These are phyloP conservation scores for Bungarus multicinctus DNA, from an alignment of 2,113 vertebrate species.

Conservation along the genomic window DNA sequence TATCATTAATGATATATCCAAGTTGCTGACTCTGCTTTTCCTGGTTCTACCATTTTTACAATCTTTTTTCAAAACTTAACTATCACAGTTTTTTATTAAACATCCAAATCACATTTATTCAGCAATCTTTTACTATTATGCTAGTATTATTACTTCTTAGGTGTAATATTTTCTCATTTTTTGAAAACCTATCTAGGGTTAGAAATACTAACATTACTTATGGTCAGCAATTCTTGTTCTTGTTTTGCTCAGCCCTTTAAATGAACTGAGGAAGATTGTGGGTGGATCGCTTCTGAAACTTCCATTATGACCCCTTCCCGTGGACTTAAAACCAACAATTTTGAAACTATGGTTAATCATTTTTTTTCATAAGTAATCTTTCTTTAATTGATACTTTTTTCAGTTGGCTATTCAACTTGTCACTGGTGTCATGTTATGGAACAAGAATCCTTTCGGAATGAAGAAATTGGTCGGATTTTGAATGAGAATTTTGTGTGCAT, in stretches of 20 bases:
- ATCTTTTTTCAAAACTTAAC: background rate
- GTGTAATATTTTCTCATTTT: background rate
- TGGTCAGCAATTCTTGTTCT: background rate
- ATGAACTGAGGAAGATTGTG: background rate
- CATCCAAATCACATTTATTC: background rate
- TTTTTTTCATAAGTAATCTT: background rate
- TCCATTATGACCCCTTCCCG: background rate
- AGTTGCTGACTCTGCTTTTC: background rate
- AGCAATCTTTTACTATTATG: background rate
- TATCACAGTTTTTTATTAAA: background rate
- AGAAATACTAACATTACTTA: background rate
- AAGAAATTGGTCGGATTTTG: constrained; percentile 84
- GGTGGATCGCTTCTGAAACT: background rate
- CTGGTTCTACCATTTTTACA: background rate
- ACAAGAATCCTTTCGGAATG: constrained; percentile 88
- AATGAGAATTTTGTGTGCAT: constrained; percentile 89
- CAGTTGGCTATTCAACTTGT: constrained; percentile 96
- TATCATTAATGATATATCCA: background rate
- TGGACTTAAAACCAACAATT: background rate
- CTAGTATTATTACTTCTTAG: background rate
- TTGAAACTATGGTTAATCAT: background rate
- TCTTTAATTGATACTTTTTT: constrained; percentile 23
- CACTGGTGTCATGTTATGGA: constrained; percentile 99
- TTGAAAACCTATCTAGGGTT: background rate
- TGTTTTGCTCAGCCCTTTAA: background rate